phyloP scores from a whole-genome alignment of 2,113 vertebrate species.

The Herpailurus yagouaroundi region DNA sequence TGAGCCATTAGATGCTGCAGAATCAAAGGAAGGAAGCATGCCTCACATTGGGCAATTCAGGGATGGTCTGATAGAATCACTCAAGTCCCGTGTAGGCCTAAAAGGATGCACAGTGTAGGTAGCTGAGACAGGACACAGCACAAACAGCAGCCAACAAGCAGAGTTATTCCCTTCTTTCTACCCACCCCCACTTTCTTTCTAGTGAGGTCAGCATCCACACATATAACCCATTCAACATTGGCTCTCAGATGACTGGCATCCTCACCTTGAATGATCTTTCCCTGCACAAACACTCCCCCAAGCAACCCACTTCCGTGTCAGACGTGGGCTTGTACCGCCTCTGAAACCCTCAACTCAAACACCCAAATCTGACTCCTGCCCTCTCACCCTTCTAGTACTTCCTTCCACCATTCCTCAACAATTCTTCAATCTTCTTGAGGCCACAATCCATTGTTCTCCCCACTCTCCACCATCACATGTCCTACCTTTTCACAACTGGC shows the following conservation, averaged over 20 bases:
- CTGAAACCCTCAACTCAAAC: background rate
- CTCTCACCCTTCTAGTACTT: background rate
- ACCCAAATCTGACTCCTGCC: background rate
- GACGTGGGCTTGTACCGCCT: background rate
- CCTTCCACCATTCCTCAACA: background rate
- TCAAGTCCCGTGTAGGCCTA: background rate
- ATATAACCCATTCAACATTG: fast-evolving
- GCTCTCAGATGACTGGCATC: background rate
- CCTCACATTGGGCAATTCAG: background rate
- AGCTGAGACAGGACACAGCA: background rate
- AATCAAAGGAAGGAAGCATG: background rate
- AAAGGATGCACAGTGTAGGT: background rate
- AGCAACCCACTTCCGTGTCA: background rate
- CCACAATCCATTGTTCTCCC: background rate
- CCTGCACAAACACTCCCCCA: background rate
- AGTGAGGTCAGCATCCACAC: background rate
- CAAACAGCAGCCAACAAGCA: background rate
- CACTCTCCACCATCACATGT: background rate
- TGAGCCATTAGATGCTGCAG: background rate
- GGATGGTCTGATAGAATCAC: background rate
- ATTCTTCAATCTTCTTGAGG: background rate
- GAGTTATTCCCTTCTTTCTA: background rate
- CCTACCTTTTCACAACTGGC: background rate
- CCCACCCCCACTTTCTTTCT: background rate
- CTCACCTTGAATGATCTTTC: background rate